Evolutionary conservation across 2,113 vertebrate species (phyloP).

Genomic region (Felis catus): F.catus_Fca126_mat1.0 CM031411.1:108731501-108732000

Average conservation of each 20-base stretch:
- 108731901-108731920: neutral
- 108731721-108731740: neutral
- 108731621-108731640: constrained; percentile 19
- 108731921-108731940: neutral
- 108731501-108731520: neutral
- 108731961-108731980: constrained; percentile 31
- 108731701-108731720: neutral
- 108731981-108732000: neutral
- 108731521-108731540: neutral
- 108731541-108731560: neutral
- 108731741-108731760: neutral
- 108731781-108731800: neutral
- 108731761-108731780: neutral
- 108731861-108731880: neutral
- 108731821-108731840: neutral
- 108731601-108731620: neutral
- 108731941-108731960: neutral
- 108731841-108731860: neutral
- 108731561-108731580: constrained; percentile 20
- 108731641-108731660: constrained; percentile 26
- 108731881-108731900: neutral
- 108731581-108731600: constrained; percentile 20
- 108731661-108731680: neutral
- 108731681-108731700: neutral
- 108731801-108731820: neutral